Percentiles rank a stretch among this genome's conserved stretches.
These are phyloP conservation scores for Anas platyrhynchos DNA, from an alignment of 2,113 vertebrate genomes.

Conservation along the genomic window DNA sequence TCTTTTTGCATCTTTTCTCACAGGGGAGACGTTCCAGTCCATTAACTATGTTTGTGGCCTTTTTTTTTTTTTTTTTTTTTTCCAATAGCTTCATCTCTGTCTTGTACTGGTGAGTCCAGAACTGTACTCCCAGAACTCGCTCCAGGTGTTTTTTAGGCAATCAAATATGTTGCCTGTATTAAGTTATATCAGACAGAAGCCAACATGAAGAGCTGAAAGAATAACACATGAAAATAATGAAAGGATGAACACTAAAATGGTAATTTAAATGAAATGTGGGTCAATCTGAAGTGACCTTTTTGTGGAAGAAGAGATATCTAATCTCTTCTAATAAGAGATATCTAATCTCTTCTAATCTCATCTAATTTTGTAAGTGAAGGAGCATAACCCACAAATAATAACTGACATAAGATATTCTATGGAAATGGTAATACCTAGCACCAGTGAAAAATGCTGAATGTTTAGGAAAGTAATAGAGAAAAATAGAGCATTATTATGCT, in stretches of 20 bases:
- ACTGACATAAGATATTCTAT: not conserved
- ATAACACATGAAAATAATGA: not conserved
- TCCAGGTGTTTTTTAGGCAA: not conserved
- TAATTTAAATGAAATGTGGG: not conserved
- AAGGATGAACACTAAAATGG: not conserved
- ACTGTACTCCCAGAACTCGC: accelerated
- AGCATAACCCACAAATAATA: not conserved
- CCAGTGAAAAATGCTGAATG: not conserved
- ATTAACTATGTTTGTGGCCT: not conserved
- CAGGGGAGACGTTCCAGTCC: not conserved
- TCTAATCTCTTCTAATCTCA: too few relatives aligned
- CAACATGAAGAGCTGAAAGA: not conserved
- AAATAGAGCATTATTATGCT: not conserved
- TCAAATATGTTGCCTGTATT: not conserved
- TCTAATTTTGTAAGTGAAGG: not conserved
- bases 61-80: not conserved
- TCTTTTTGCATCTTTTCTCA: not conserved
- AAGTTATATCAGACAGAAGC: not conserved
- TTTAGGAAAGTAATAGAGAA: not conserved
- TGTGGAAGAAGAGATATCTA: not conserved
- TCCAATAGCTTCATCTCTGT: not conserved
- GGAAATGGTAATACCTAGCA: not conserved
- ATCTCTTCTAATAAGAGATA: too few relatives aligned
- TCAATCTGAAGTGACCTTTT: not conserved
- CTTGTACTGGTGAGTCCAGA: not conserved